Evolutionary conservation across 2,797 vertebrate species (phyloP), one percentile per base, ranked within the genome.

Genomic region (Sebastes hubbsi): DNA sequence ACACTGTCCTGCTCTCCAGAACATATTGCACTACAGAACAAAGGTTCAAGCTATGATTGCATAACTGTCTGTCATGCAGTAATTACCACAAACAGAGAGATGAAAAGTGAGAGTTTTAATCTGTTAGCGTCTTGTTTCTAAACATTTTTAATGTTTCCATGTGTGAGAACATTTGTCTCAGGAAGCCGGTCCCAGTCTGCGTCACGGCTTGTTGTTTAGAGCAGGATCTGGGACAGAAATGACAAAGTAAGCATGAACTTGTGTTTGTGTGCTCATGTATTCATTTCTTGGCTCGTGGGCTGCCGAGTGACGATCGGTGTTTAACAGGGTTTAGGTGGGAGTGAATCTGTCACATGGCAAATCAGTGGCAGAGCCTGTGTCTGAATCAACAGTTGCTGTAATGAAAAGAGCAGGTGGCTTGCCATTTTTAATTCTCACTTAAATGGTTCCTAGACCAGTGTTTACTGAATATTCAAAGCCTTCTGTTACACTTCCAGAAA

Each of bases 351-450:
- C 90, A 89, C 84, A 84, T 86, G 85, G 82, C 82, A 89, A 81
- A 89, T 91, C 82, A 85, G 78, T 78, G 83, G 76, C 88, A 75
- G 84, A 75, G 75, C 72, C 86, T 63, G 76, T 82, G 80, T 81
- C 75, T 85, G 83, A 91, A 91, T 91, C 87, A 93, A 91, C 90
- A 90, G 88, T 92, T 89, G 88, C 88, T 79, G 60, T 87, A 91
- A 92, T 91, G 86, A 93, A 91, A 87, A 80, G 88, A 94, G 86
- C 94, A 94, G 95, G 92, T 94, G 93, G 92, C 91, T 85, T 91
- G 91, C 89, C 90, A 89, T 94, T 94, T 94, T 92, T 91, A 92
- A 94, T 94, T 91, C 80, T 86, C 87, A 80, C 92, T 90, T 94
- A 88, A 92, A 94, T 82, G 69, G 73, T 84, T 91, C 83, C 87